phyloP scores from a whole-genome alignment of 1,140 invertebrate species.

The Ylistrum balloti region DNA sequence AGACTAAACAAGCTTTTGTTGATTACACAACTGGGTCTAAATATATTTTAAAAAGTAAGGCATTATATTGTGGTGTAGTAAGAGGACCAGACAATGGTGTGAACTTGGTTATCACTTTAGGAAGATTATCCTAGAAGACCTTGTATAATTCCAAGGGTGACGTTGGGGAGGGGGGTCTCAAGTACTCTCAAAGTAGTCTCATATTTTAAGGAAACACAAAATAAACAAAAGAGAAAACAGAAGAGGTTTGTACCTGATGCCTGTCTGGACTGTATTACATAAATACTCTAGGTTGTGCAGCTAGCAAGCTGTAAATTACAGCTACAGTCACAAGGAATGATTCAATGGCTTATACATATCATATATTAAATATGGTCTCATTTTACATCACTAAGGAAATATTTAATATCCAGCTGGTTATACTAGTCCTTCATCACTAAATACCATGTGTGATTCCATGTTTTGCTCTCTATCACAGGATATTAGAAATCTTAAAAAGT shows the following conservation, averaged over 20 bases:
- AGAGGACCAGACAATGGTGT: no score
- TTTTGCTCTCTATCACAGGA: not conserved
- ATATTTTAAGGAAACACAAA: not conserved
- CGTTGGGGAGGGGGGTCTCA: no score
- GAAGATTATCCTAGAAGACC: no score
- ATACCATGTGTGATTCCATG: not conserved
- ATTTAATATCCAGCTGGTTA: not conserved
- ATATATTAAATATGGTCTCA: not conserved
- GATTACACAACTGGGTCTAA: no score
- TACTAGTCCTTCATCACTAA: not conserved
- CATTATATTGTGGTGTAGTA: no score
- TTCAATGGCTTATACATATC: no score
- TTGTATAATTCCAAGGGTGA: no score
- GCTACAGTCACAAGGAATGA: not conserved
- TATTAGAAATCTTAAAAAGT: not conserved
- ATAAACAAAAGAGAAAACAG: conserved; percentile 2
- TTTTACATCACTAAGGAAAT: conserved; percentile 13
- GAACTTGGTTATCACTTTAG: no score
- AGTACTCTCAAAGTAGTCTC: not conserved
- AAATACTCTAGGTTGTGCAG: not conserved
- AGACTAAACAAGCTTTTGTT: no score
- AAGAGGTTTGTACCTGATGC: not conserved
- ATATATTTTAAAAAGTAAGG: no score
- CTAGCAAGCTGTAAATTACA: not conserved
- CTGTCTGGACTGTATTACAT: not conserved